A percentile compares a stretch with the other conserved stretches of the same genome.
phyloP scores from a whole-genome alignment of 2,113 vertebrate species.

The Brienomyrus longianalis region DNA sequence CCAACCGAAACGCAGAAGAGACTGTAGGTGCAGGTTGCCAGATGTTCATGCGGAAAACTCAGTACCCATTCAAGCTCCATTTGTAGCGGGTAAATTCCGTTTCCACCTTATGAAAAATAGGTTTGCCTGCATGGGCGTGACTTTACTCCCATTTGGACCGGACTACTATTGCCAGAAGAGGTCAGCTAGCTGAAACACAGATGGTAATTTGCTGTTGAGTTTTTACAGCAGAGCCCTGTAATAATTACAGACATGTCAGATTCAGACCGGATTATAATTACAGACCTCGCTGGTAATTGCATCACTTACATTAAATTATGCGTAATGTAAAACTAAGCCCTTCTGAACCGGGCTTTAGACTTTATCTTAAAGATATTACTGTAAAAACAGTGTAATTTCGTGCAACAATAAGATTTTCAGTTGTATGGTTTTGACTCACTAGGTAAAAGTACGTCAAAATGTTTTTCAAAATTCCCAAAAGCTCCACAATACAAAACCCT shows the following conservation, averaged over 20 bases:
- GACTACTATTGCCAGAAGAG: neutral
- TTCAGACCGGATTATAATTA: neutral
- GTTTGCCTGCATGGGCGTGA: neutral
- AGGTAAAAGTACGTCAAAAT: neutral
- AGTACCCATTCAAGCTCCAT: neutral
- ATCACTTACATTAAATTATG: neutral
- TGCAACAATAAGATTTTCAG: neutral
- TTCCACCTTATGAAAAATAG: neutral
- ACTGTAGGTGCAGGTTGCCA: too few relatives aligned
- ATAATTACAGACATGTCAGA: neutral
- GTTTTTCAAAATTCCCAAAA: too few relatives aligned
- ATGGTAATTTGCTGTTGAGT: neutral
- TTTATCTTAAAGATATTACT: neutral
- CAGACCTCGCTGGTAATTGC: neutral
- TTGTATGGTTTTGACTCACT: neutral
- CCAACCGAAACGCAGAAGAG: too few relatives aligned
- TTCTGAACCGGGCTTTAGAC: neutral
- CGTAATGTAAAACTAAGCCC: neutral
- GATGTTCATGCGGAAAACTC: too few relatives aligned
- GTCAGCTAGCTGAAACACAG: neutral
- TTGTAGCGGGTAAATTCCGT: neutral
- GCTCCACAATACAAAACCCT: neutral
- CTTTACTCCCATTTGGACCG: neutral
- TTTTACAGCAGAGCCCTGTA: neutral
- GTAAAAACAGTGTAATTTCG: neutral